Conservation (phyloP, 2,797 vertebrate species). For the Hoplostethus atlanticus region DNA sequence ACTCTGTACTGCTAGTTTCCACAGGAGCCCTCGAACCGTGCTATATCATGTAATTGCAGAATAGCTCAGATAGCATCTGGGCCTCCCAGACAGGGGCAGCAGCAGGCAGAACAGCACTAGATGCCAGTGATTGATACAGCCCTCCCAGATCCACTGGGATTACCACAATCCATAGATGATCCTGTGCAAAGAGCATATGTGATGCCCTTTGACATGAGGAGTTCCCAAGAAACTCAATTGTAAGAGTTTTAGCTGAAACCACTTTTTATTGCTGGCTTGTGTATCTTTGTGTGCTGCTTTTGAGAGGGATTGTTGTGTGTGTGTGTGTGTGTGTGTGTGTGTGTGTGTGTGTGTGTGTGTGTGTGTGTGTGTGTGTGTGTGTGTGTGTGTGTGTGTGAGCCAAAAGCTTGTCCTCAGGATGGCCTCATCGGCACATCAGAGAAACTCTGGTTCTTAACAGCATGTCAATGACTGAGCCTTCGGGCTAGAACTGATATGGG, state of each 20-base stretch:
- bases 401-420: conserved; percentile 67
- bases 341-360: conserved; percentile 16
- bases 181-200: conserved; percentile 27
- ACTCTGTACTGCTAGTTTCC: conserved; percentile 73
- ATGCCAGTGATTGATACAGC: conserved; percentile 50
- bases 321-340: conserved; percentile 20
- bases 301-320: background rate
- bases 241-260: conserved; percentile 51
- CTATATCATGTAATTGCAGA: conserved; percentile 73
- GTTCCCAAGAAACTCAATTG: conserved; percentile 49
- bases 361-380: conserved; percentile 20
- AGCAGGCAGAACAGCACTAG: conserved; percentile 36
- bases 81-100: conserved; percentile 44
- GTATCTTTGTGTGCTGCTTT: background rate
- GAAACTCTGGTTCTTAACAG: conserved; percentile 66
- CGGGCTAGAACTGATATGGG: conserved; percentile 67
- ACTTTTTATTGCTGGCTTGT: conserved; percentile 62
- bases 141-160: conserved; percentile 40
- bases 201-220: conserved; percentile 39
- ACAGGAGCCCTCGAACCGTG: conserved; percentile 65
- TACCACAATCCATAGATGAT: conserved; percentile 43
- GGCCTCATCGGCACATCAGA: conserved; percentile 75
- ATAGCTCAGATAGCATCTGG: conserved; percentile 60
- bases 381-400: conserved; percentile 35
- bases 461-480: conserved; percentile 68